phyloP scores from a whole-genome alignment of 2,797 vertebrate genomes.

The Anguilla megastoma region DNA sequence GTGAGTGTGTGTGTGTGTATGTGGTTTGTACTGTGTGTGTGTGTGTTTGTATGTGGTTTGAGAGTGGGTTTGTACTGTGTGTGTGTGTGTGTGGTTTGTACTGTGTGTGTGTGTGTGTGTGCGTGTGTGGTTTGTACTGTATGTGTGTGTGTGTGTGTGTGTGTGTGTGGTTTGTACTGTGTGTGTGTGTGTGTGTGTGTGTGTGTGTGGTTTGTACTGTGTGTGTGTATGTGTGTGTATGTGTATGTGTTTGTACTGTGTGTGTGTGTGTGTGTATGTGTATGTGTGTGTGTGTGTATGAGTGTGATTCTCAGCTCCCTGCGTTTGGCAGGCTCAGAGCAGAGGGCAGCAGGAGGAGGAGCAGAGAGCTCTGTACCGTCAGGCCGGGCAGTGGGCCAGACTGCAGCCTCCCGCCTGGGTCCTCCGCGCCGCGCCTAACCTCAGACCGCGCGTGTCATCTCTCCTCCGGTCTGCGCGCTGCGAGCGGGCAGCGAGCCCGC shows the following conservation, averaged over 20 bases:
- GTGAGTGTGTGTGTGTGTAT: too few species aligned
- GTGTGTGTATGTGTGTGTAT: neutral
- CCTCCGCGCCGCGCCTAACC: constrained; percentile 1
- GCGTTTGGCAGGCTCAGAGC: neutral
- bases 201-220: neutral
- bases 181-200: neutral
- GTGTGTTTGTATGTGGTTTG: too few species aligned
- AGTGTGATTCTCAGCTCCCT: neutral
- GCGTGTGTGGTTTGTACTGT: neutral
- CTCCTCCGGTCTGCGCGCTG: neutral
- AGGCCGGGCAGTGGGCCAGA: neutral
- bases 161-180: neutral
- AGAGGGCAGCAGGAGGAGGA: neutral
- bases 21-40: too few species aligned
- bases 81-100: neutral
- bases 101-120: neutral
- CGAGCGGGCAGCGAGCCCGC: neutral
- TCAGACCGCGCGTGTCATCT: neutral
- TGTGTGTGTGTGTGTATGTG: too few species aligned
- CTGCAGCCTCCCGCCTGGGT: constrained; percentile 26
- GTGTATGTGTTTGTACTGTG: neutral
- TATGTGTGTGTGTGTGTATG: neutral
- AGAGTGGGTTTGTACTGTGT: neutral
- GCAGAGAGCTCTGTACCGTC: neutral
- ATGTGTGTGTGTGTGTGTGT: neutral